A percentile compares a stretch with the other conserved stretches of the same genome.
These are phyloP conservation scores for Plusia festucae DNA, from an alignment of 2,888 invertebrate species.

Conservation along the genomic window DNA sequence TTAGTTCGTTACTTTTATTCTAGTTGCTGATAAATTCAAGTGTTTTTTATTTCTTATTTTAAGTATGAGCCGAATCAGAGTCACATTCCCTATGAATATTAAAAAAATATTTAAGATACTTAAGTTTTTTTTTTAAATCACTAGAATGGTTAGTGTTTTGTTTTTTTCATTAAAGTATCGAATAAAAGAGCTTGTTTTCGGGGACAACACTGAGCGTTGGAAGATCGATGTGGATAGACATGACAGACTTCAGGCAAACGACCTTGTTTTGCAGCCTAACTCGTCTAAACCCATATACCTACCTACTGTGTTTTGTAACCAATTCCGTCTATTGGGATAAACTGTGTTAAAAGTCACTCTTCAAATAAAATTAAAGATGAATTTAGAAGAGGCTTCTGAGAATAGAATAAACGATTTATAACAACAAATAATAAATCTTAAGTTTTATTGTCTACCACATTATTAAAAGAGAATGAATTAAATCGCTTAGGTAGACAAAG, in stretches of 20 bases:
- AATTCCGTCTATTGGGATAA: background rate
- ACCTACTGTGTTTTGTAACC: background rate
- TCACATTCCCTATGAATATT: too few species aligned
- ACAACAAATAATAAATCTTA: background rate
- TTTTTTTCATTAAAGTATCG: too few species aligned
- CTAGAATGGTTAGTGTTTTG: too few species aligned
- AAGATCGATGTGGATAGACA: background rate
- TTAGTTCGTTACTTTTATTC: constrained; percentile 29
- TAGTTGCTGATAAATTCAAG: background rate
- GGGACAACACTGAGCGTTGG: background rate
- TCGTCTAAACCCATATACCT: constrained; percentile 1
- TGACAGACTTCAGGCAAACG: background rate
- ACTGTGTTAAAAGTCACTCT: background rate
- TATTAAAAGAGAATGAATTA: background rate
- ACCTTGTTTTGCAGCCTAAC: constrained; percentile 1
- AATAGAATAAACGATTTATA: background rate
- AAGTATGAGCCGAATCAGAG: too few species aligned
- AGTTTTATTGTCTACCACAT: background rate
- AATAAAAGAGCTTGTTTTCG: background rate
- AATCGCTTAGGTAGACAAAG: background rate
- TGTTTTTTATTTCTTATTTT: background rate
- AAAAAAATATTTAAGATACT: too few species aligned
- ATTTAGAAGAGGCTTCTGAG: background rate
- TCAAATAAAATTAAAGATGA: background rate
- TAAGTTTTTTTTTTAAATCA: too few species aligned